Conservation (phyloP, 2,113 vertebrate species). For the Gymnarchus niloticus region DNA sequence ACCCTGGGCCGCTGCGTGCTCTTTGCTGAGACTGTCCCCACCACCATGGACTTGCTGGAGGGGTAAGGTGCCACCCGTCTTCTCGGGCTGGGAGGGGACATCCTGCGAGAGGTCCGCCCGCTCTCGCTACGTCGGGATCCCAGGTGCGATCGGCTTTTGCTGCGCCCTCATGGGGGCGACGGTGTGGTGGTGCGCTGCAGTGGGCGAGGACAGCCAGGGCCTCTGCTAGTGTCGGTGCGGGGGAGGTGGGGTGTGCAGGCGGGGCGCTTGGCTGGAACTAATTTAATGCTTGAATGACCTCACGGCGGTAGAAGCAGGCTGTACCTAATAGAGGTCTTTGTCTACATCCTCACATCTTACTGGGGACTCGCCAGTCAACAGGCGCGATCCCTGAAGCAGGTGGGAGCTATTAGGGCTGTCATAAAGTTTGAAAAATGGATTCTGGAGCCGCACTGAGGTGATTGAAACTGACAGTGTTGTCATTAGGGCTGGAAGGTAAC, state of each 20-base stretch:
- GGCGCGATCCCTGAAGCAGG: conserved; percentile 77
- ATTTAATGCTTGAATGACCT: conserved; percentile 93
- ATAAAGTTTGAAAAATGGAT: conserved; percentile 99
- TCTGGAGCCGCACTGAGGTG: conserved; percentile 75
- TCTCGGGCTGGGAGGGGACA: not conserved
- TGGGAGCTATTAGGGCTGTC: conserved; percentile 97
- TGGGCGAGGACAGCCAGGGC: not conserved
- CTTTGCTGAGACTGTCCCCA: conserved; percentile 71
- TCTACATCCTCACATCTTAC: conserved; percentile 78
- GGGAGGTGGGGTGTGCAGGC: not conserved
- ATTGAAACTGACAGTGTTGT: conserved; percentile 97
- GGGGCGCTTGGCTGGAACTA: conserved; percentile 81
- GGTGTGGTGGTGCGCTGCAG: not conserved
- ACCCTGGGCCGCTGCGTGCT: conserved; percentile 72
- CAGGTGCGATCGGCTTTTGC: not conserved
- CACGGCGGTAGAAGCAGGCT: conserved; percentile 77
- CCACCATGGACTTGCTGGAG: conserved; percentile 85
- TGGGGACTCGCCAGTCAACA: conserved; percentile 82
- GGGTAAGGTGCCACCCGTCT: conserved; percentile 66
- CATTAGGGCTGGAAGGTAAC: conserved; percentile 78
- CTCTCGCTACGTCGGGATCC: not conserved
- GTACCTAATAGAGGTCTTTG: conserved; percentile 87
- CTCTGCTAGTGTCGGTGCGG: not conserved
- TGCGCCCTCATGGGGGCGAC: not conserved
- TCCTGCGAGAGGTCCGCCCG: not conserved